Evolutionary conservation across 2,888 invertebrate species (phyloP).

Genomic region (Biston stratarius): DNA sequence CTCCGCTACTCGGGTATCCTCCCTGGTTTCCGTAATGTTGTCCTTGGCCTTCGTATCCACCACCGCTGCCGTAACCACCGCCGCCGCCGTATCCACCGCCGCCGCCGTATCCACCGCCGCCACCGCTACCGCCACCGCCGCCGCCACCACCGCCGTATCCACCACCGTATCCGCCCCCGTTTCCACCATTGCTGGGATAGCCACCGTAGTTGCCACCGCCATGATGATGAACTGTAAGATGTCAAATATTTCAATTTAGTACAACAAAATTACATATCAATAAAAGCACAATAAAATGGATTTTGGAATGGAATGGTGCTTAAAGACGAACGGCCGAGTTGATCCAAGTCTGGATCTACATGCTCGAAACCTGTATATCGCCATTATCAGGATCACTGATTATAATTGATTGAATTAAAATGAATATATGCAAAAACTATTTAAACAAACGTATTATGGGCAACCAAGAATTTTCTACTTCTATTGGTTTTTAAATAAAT

Average conservation of each 20-base stretch:
- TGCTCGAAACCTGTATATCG: no score
- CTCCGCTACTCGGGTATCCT: conserved; percentile 25
- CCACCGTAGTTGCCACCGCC: conserved; percentile 32
- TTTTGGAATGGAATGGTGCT: no score
- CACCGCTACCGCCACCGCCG: conserved; percentile 42
- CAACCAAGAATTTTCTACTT: no score
- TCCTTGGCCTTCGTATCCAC: conserved; percentile 40
- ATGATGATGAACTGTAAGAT: conserved; percentile 13
- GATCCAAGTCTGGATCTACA: no score
- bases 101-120: conserved; percentile 42
- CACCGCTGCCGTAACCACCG: conserved; percentile 42
- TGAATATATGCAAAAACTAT: no score
- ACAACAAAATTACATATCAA: background rate
- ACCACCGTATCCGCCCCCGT: conserved; percentile 43
- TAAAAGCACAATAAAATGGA: no score
- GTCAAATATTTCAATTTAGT: background rate
- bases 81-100: conserved; percentile 38
- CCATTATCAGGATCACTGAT: no score
- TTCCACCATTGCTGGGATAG: conserved; percentile 36
- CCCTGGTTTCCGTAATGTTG: conserved; percentile 23
- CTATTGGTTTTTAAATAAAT: no score
- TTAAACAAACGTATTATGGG: no score
- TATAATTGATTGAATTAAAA: no score
- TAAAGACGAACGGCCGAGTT: background rate
- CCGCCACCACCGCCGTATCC: conserved; percentile 46